Percentiles rank a stretch among this genome's conserved stretches.
Conservation (phyloP, 2,888 invertebrate species). For the Drosophila seclusa region DNA sequence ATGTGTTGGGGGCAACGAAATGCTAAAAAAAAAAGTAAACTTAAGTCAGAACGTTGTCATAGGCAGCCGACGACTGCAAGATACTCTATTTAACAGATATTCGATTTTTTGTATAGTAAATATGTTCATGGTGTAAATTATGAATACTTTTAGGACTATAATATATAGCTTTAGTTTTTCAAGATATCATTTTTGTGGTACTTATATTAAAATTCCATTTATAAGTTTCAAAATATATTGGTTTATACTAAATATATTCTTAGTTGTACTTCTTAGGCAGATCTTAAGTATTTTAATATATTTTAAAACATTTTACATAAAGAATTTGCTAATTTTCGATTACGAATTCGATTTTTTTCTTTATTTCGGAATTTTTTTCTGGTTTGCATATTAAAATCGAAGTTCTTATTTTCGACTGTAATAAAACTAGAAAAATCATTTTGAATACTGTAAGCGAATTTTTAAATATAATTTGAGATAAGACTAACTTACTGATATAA, state of each 20-base stretch:
- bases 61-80: neutral
- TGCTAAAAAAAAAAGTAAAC: constrained; percentile 29
- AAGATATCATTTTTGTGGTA: accelerated
- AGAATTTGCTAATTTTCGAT: accelerated
- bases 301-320: accelerated
- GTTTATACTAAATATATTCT: neutral
- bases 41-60: constrained; percentile 9
- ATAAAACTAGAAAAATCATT: neutral
- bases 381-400: neutral
- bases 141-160: neutral
- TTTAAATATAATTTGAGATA: neutral
- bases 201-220: accelerated
- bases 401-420: accelerated
- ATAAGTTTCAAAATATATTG: too few species aligned
- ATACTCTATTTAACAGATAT: constrained; percentile 1
- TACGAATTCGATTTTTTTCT: accelerated
- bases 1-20: constrained; percentile 41
- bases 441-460: accelerated
- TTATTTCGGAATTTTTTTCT: neutral
- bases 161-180: accelerated
- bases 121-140: neutral
- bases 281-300: neutral
- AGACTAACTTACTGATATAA: neutral
- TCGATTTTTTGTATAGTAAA: neutral
- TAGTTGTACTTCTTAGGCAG: neutral